These are phyloP conservation scores for Halcyon smyrnensis DNA, from an alignment of 2,797 vertebrate genomes.

Conservation along the genomic window DNA sequence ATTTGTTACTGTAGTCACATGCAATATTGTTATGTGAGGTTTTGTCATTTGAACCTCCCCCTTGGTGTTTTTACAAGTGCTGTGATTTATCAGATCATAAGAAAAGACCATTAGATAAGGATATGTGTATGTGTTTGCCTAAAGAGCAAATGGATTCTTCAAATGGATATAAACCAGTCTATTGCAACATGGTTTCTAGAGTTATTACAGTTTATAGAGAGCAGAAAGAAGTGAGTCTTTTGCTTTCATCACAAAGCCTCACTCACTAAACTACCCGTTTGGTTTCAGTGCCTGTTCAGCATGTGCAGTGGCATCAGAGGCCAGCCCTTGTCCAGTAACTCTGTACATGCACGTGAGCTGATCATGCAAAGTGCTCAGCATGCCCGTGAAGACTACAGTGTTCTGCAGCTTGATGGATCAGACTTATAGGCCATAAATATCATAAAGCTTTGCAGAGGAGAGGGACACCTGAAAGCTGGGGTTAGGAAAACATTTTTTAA, in stretches of 20 bases:
- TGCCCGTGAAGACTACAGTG: not conserved
- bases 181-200: not conserved
- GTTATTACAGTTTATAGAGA: not conserved
- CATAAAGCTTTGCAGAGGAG: not conserved
- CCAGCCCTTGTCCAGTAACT: not conserved
- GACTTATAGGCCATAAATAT: not conserved
- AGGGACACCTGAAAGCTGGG: not conserved
- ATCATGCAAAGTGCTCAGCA: not conserved
- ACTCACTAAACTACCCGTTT: not conserved
- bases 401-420: not conserved
- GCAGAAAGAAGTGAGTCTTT: not conserved
- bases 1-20: constrained; percentile 73
- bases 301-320: not conserved
- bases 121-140: not conserved
- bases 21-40: constrained; percentile 72
- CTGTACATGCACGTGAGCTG: not conserved
- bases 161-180: not conserved
- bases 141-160: not conserved
- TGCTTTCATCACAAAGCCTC: not conserved
- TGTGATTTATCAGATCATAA: constrained; percentile 53
- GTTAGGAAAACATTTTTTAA: not conserved
- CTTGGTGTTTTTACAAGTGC: constrained; percentile 61
- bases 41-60: constrained; percentile 49
- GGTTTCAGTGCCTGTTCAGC: not conserved
- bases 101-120: constrained; percentile 59